Percentiles rank a stretch among this genome's conserved stretches.
Evolutionary conservation across 2,797 vertebrate species (phyloP).

Genomic region (Xiphophorus birchmanni): DNA sequence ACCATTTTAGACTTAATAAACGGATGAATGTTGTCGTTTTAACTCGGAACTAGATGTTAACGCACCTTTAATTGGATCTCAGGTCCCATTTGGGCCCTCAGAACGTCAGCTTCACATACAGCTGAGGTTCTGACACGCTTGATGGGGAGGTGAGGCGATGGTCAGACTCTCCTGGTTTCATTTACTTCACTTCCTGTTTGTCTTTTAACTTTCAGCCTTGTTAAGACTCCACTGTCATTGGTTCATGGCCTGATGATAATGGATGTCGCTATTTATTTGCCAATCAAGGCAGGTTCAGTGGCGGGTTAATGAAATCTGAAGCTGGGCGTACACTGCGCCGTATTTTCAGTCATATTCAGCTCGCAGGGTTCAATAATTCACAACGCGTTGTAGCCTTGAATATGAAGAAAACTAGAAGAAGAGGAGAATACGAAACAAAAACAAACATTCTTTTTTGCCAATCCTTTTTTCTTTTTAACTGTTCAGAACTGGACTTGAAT

Average conservation of each 20-base stretch:
- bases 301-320: background rate
- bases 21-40: slow-evolving; percentile 2
- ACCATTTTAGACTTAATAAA: background rate
- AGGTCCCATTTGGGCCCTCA: background rate
- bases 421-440: too few species aligned
- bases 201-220: slow-evolving; percentile 1
- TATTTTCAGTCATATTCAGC: background rate
- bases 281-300: background rate
- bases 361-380: background rate
- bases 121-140: background rate
- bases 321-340: background rate
- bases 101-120: background rate
- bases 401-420: too few species aligned
- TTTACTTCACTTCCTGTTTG: slow-evolving; percentile 13
- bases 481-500: background rate
- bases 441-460: too few species aligned
- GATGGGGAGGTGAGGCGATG: background rate
- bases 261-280: background rate
- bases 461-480: background rate
- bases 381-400: too few species aligned
- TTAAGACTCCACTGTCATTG: background rate
- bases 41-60: slow-evolving; percentile 36
- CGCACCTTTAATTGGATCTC: slow-evolving; percentile 6
- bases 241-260: background rate
- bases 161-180: background rate